A percentile compares a stretch with the other conserved stretches of the same genome.
Conservation (phyloP, 2,113 vertebrate species). For the Athene cunicularia region DNA sequence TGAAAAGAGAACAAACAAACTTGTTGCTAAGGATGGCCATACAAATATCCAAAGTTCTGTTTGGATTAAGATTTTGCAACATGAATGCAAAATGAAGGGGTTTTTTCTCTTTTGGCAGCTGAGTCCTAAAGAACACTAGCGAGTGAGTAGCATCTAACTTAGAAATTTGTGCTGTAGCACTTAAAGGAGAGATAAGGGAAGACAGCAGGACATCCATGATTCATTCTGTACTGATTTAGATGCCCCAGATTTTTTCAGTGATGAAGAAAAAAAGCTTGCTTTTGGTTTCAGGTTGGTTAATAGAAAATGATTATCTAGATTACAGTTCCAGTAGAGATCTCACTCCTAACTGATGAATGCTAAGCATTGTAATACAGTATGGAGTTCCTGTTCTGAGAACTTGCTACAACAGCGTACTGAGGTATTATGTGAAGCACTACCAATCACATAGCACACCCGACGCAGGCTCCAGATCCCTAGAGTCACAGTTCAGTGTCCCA, state of each 20-base stretch:
- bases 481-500: background rate
- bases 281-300: background rate
- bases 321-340: background rate
- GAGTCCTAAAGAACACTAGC: background rate
- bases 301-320: background rate
- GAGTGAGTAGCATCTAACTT: background rate
- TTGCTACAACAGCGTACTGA: background rate
- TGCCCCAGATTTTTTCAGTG: background rate
- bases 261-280: background rate
- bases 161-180: background rate
- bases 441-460: background rate
- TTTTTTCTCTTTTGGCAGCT: background rate
- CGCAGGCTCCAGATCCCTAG: background rate
- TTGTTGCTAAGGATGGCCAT: background rate
- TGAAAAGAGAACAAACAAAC: background rate
- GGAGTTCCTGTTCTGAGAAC: background rate
- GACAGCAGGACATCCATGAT: background rate
- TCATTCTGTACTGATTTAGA: background rate
- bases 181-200: background rate
- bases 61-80: background rate
- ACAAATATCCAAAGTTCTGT: background rate
- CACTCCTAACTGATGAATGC: background rate
- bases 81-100: background rate
- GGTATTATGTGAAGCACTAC: background rate
- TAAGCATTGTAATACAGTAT: background rate